Percentiles rank a stretch among this genome's conserved stretches.
Conservation (phyloP, 2,888 invertebrate genomes). For the Drosophila demipolita region DNA sequence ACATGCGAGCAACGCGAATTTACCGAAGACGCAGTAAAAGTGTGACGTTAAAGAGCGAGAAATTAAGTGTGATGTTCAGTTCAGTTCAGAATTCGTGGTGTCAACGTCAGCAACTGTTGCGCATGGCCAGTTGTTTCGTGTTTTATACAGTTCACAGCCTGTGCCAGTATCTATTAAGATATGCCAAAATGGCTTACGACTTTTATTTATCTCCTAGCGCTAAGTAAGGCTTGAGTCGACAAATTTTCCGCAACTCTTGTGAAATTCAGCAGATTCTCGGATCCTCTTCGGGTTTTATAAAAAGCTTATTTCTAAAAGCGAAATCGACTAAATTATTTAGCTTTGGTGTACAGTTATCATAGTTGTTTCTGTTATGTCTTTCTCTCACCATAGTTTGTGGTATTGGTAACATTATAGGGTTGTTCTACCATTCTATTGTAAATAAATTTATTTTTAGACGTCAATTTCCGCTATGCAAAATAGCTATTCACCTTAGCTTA, state of each 20-base stretch:
- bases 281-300: not conserved
- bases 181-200: not conserved
- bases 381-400: constrained; percentile 11
- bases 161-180: not conserved
- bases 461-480: constrained; percentile 52
- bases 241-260: not conserved
- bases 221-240: not conserved
- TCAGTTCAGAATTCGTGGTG: not conserved
- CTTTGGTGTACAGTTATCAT: constrained; percentile 14
- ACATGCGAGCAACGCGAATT: constrained; percentile 33
- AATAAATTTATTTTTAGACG: constrained; percentile 64
- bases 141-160: not conserved
- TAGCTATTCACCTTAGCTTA: constrained; percentile 33
- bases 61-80: not conserved
- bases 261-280: not conserved
- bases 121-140: constrained; percentile 34
- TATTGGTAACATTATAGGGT: constrained; percentile 7
- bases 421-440: constrained; percentile 18
- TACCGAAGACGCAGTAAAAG: constrained; percentile 56
- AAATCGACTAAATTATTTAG: not conserved
- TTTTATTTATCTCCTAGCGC: not conserved
- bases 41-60: constrained; percentile 56
- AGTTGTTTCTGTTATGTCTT: not conserved
- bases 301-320: not conserved
- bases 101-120: constrained; percentile 51